Conservation (phyloP, 1,140 invertebrate species). For the Cherax destructor region DNA sequence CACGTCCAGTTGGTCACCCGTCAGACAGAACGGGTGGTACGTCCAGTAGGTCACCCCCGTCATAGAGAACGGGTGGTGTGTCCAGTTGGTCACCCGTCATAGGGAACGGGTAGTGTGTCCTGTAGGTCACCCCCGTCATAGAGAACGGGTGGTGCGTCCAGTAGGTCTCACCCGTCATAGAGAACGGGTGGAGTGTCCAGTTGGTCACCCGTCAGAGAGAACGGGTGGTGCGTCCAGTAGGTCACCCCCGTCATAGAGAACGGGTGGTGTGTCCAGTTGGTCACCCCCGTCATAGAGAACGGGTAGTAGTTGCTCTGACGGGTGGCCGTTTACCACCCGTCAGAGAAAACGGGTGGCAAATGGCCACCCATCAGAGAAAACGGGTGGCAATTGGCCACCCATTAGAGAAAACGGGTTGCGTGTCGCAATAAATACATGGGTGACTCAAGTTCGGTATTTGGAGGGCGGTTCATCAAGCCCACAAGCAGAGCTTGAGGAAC, state of each 20-base stretch:
- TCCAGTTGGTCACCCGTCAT: not conserved
- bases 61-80: not conserved
- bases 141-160: not conserved
- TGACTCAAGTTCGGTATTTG: not conserved
- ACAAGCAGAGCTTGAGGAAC: too few species aligned
- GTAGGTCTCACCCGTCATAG: not conserved
- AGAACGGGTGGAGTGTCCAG: not conserved
- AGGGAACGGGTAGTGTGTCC: not conserved
- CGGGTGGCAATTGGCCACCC: not conserved
- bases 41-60: not conserved
- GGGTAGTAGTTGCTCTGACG: not conserved
- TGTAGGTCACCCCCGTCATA: not conserved
- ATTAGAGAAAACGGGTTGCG: not conserved
- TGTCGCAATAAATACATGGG: not conserved
- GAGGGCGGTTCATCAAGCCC: too few species aligned
- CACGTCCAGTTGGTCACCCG: not conserved
- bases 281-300: not conserved
- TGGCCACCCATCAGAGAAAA: not conserved
- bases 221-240: not conserved
- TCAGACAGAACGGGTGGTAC: not conserved
- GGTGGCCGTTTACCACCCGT: too few species aligned
- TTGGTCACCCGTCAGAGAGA: not conserved
- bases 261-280: not conserved
- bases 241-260: not conserved
- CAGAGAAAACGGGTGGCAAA: not conserved